Evolutionary conservation across 2,888 invertebrate species (phyloP).

Genomic region (Drosophila anomelani): DNA sequence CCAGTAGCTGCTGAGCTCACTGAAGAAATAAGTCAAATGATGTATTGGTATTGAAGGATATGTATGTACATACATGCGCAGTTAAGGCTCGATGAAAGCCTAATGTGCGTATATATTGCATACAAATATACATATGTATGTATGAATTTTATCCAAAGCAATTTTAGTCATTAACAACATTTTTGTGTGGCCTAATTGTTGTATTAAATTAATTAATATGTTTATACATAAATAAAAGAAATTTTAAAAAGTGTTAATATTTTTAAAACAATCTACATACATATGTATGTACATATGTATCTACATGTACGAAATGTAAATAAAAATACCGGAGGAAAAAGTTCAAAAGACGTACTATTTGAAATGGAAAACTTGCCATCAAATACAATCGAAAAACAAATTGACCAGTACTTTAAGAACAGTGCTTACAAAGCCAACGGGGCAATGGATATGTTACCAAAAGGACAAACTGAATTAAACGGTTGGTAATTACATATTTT

Average conservation of each 20-base stretch:
- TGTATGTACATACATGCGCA: constrained; percentile 2
- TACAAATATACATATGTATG: neutral
- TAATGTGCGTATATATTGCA: neutral
- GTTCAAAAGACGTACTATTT: neutral
- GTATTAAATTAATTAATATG: neutral
- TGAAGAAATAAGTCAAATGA: neutral
- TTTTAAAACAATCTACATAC: neutral
- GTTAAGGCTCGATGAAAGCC: neutral
- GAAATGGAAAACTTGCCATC: neutral
- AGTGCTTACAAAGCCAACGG: neutral
- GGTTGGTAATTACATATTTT: neutral
- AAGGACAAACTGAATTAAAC: neutral
- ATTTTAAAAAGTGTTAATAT: neutral
- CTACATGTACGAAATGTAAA: neutral
- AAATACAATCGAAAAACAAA: neutral
- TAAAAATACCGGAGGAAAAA: neutral
- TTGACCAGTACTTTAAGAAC: neutral
- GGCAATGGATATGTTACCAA: neutral
- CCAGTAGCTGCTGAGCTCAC: neutral
- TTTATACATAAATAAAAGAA: too few species aligned
- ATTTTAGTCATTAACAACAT: neutral
- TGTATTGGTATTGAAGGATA: constrained; percentile 1
- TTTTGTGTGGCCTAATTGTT: neutral
- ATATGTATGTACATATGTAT: too few species aligned
- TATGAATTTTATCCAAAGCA: neutral